Conservation (phyloP, 2,797 vertebrate genomes). For the Phaenicophaeus curvirostris region DNA sequence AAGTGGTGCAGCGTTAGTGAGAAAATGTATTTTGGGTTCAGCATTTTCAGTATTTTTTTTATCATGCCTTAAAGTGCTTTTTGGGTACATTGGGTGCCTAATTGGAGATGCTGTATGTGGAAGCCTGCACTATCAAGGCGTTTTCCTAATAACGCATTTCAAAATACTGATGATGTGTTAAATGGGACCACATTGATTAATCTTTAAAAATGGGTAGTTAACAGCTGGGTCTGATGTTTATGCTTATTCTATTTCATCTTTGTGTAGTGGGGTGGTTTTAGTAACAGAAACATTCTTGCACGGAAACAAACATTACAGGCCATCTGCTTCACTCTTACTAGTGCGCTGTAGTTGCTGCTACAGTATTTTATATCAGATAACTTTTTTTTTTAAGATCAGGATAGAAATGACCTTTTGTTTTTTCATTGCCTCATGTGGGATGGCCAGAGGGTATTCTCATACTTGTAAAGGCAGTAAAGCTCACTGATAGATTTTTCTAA, state of each 20-base stretch:
- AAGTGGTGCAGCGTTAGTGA: neutral
- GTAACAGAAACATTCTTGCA: neutral
- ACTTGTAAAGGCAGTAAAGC: conserved; percentile 61
- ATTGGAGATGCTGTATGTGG: neutral
- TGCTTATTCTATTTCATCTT: neutral
- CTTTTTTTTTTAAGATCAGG: conserved; percentile 8
- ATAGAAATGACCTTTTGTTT: conserved; percentile 60
- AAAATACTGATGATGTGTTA: neutral
- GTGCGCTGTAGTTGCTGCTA: conserved; percentile 19
- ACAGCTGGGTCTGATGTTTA: neutral
- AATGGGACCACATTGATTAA: neutral
- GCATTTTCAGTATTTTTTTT: neutral
- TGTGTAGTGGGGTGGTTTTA: neutral
- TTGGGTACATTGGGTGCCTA: neutral
- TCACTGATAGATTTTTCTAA: conserved; percentile 39
- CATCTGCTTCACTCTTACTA: neutral
- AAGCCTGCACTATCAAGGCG: neutral
- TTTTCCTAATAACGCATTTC: neutral
- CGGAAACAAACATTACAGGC: neutral
- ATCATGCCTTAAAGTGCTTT: conserved; percentile 3
- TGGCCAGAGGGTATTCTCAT: conserved; percentile 29
- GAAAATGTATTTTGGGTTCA: conserved; percentile 38
- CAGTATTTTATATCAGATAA: conserved; percentile 26
- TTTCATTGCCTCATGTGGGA: neutral
- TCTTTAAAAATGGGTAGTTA: neutral